Evolutionary conservation across 2,113 vertebrate genomes (phyloP).

Genomic region (Erythrolamprus reginae): DNA sequence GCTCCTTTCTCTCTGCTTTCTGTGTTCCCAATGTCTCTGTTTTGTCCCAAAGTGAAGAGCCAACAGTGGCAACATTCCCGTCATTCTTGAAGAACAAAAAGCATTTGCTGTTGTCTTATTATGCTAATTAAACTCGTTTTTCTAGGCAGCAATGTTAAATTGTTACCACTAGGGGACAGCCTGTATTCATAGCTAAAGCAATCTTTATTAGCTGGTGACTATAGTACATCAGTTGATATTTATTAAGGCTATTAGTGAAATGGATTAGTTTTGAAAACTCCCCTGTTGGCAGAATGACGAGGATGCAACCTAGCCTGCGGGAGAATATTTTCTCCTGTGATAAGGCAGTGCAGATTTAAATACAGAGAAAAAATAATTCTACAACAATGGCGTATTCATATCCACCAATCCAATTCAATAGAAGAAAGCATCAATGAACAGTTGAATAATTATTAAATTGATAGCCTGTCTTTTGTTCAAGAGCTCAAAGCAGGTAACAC

Average conservation of each 20-base stretch:
- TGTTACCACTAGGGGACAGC: constrained; percentile 41
- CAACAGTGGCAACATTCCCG: background rate
- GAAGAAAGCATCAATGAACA: background rate
- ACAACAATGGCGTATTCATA: background rate
- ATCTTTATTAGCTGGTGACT: fast-evolving
- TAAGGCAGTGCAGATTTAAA: background rate
- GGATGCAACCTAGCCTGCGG: background rate
- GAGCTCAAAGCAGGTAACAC: background rate
- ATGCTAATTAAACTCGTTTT: background rate
- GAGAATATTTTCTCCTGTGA: background rate
- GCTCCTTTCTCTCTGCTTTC: background rate
- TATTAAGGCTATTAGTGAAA: background rate
- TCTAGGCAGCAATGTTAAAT: fast-evolving
- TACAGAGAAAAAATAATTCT: background rate
- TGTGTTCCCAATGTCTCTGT: background rate
- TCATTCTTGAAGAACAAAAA: background rate
- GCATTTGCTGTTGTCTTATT: background rate
- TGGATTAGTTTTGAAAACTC: background rate
- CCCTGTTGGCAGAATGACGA: background rate
- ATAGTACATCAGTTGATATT: fast-evolving
- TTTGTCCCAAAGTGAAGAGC: background rate
- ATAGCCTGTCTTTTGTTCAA: background rate
- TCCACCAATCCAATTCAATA: background rate
- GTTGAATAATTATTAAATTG: background rate
- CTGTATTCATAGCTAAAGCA: background rate